Percentiles rank a stretch among this genome's conserved stretches.
Conservation (phyloP, 2,888 invertebrate genomes). For the Hofmannophila pseudospretella region DNA sequence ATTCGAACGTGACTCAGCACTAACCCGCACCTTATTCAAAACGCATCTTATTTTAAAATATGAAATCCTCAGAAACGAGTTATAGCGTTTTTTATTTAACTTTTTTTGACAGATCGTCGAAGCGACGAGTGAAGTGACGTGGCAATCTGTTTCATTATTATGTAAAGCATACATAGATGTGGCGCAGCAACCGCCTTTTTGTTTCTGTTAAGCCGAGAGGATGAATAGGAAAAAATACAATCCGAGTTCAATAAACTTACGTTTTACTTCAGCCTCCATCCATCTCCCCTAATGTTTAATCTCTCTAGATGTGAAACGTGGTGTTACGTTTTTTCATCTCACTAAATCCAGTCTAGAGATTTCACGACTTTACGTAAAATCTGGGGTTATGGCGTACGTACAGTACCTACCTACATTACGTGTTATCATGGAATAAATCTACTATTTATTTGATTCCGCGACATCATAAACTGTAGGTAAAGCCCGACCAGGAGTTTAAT, state of each 20-base stretch:
- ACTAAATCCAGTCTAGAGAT: no score
- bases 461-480: no score
- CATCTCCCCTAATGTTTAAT: no score
- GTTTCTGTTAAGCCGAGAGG: not conserved
- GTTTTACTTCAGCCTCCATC: not conserved
- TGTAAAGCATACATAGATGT: constrained; percentile 7
- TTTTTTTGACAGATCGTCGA: constrained; percentile 10
- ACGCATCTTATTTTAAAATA: constrained; percentile 65
- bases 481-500: no score
- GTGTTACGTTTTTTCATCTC: no score
- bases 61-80: constrained; percentile 19
- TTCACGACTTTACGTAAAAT: no score
- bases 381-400: no score
- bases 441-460: no score
- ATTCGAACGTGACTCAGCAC: constrained; percentile 55
- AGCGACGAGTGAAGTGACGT: constrained; percentile 13
- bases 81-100: no score
- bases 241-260: not conserved
- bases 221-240: not conserved
- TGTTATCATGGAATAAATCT: no score
- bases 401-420: no score
- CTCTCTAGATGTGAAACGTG: no score
- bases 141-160: constrained; percentile 8
- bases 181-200: not conserved
- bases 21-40: constrained; percentile 44